Base-by-base conservation (phyloP, 2,113 vertebrate species). In the Platysternon megacephalum region DNA sequence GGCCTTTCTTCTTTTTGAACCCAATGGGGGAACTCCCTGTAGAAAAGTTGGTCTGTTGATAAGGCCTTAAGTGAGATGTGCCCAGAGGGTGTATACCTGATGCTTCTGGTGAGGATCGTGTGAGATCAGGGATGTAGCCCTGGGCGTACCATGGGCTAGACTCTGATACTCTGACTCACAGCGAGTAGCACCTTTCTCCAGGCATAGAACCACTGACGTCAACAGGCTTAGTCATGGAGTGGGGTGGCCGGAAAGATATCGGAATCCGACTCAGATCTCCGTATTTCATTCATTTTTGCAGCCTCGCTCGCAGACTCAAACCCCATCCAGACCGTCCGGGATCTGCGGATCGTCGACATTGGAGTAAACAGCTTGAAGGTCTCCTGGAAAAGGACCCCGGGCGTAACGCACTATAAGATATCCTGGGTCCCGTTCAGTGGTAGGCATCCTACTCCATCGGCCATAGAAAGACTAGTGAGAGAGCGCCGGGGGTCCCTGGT, bases 391-490 rank as follows among this genome's bases (percentile, higher is more conserved):
- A 98, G 95, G 93, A 97, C 98, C n/a, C 92, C 98, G 22, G 94
- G 98, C 14, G 97, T 98, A 19, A 98, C 98, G 72, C 98, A 98
- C 14, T 99, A 99, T 93, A 99, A 97, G 97, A 98, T 99, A 92
- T 98, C 98, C 94, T 99, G 99, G 99, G 96, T 93, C 35, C 98
- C 98, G 12, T 97, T 99, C 85, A 88, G 83, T 8, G 98, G 99
- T 99, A 85, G 95, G 96, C 6, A 61, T 35, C 56, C 46, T 16
- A 0, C 3, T 90, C 84, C 39, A 0, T 56, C 2, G 6, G 22
- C 58, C 10, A 14, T 21, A 39, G 55, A 29, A 0, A 0, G 14
- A 24, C 12, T 32, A 24, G 79, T 6, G 74, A 11, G 17, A 42
- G 79, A 88, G 22, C 26, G 13, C 29, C 2, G 44, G 61, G 48